Evolutionary conservation across 2,888 invertebrate genomes (phyloP).

Genomic region (Catocala fraxini): DNA sequence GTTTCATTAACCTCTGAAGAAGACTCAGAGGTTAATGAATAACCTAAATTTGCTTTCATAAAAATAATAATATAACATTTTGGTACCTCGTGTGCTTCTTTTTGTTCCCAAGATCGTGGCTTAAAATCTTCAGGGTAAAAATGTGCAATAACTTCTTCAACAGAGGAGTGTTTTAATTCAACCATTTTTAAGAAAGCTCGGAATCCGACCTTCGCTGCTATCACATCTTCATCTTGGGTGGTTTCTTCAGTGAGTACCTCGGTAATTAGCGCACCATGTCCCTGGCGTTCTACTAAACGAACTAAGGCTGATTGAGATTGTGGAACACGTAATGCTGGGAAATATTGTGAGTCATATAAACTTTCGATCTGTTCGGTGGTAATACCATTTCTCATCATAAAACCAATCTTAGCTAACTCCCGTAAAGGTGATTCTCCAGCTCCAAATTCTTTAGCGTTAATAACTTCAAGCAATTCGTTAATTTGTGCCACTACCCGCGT

Average conservation of each 20-base stretch:
- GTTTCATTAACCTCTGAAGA: too few species aligned
- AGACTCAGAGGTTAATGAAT: too few species aligned
- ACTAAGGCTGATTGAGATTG: conserved; percentile 95
- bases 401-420: conserved; percentile 94
- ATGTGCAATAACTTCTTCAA: conserved; percentile 94
- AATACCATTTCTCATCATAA: conserved; percentile 92
- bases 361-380: conserved; percentile 92
- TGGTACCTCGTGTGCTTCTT: conserved; percentile 89
- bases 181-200: conserved; percentile 95
- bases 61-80: not conserved
- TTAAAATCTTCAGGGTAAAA: conserved; percentile 95
- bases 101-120: conserved; percentile 93
- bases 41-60: too few species aligned
- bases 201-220: conserved; percentile 94
- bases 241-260: conserved; percentile 94
- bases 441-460: conserved; percentile 93
- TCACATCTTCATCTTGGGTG: conserved; percentile 91
- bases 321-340: conserved; percentile 93
- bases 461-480: conserved; percentile 91
- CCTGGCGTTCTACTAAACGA: conserved; percentile 94
- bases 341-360: conserved; percentile 92
- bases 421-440: conserved; percentile 92
- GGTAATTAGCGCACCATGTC: conserved; percentile 93
- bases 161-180: conserved; percentile 92
- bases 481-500: conserved; percentile 90